Evolutionary conservation across 2,113 vertebrate genomes (phyloP).

Genomic region (Myotis yumanensis): DNA sequence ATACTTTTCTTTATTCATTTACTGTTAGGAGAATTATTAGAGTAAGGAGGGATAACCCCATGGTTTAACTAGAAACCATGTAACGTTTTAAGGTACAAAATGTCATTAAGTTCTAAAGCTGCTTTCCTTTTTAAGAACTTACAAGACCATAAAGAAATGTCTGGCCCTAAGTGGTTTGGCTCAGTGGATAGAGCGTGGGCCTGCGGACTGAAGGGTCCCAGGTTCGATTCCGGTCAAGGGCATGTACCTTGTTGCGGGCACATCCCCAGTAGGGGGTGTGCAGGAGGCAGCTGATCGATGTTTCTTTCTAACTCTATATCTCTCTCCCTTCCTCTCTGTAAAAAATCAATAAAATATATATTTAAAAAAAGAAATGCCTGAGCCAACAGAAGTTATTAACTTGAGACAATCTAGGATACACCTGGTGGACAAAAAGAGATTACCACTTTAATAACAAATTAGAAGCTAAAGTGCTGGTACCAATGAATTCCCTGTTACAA

Average conservation of each 20-base stretch:
- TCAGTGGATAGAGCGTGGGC: too few relatives aligned
- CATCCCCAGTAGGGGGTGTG: too few relatives aligned
- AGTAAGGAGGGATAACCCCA: not conserved
- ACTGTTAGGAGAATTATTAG: not conserved
- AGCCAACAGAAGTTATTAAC: not conserved
- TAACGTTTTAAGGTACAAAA: not conserved
- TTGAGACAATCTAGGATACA: not conserved
- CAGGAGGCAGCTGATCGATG: too few relatives aligned
- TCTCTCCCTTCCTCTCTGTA: too few relatives aligned
- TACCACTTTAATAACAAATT: not conserved
- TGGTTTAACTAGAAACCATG: not conserved
- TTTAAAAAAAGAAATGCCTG: not conserved
- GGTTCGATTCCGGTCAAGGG: too few relatives aligned
- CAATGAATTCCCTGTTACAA: not conserved
- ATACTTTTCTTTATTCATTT: not conserved
- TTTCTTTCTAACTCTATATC: too few relatives aligned
- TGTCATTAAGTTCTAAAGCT: not conserved
- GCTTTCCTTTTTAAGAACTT: not conserved
- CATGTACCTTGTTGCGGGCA: too few relatives aligned
- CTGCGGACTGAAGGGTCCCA: too few relatives aligned
- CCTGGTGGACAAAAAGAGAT: not conserved
- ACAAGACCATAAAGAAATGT: not conserved
- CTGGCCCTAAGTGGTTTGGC: too few relatives aligned
- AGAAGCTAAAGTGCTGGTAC: not conserved
- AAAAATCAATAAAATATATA: too few relatives aligned